Base-by-base conservation (phyloP, 30 jellyfish, hydroid and myxozoan genomes). In the Phacellophora camtschatica region DNA sequence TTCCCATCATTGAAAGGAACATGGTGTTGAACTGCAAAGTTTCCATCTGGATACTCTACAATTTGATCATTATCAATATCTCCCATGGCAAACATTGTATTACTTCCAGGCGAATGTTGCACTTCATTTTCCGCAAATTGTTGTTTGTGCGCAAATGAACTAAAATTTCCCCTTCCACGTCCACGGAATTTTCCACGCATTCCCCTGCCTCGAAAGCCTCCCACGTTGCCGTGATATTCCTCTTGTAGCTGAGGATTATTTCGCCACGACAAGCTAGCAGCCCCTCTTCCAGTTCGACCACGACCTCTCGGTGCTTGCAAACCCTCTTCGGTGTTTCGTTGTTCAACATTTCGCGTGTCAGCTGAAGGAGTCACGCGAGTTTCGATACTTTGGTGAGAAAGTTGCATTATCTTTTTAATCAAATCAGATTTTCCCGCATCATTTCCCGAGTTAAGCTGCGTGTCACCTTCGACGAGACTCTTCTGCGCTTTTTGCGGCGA, bases 181-280 rank as follows among this genome's bases (percentile, higher is more conserved):
- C 51, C 62, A n/a, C 89, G 70, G 50, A 48, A 64, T 50, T 80
- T 48, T 11, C 75, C 86, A n/a, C 96, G 81, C 4, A 51, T 83
- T 34, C 79, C 84, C 67, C 92, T 57, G 5, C 85, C 84, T 9
- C 92, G 69, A 2, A 29, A 32, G 15, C 87, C 41, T 11, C 59
- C 73, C 16, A 42, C 83, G 65, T 51, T 66, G 74, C 46, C 43
- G 57, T 2, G n/a, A 33, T 46, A 71, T 9, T 71, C 84, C 8
- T 78, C 82, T 30, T 62, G 90, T 33, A 46, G 49, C 42, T 78
- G 71, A 6, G 73, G 82, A n/a, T 23, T 58, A 24, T 29, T 37
- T 20, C 87, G 71, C 90, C 86, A 81, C 0, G 83, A 66, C 71
- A 71, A 49, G 34, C 56, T 57, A 20, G 71, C 11, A 12, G 20